Base-by-base conservation (phyloP, 2,797 vertebrate species). In the Peromyscus attwateri region DNA sequence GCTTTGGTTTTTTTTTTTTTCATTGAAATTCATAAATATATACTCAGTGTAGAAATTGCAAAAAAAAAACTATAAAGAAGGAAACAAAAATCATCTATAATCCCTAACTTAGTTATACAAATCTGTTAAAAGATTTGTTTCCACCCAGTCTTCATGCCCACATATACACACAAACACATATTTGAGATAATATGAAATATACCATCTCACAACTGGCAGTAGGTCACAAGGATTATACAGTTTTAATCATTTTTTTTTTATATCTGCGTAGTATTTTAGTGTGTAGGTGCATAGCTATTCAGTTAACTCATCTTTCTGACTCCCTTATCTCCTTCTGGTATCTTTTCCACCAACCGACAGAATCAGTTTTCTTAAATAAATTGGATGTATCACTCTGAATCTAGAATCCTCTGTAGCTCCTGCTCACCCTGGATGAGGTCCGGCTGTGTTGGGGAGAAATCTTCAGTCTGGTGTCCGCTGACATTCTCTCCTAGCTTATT, bases 41-140 rank as follows among this genome's bases (percentile, higher is more conserved):
- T 2, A 3, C 27, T 85, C 16, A 13, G 85, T 68, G 29, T 81
- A 76, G 64, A 82, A 91, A 97, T 89, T 75, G 49, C 52, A 89
- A 71, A 92, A 94, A 73, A 93, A 84, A 37, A 43, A 52, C 12
- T 46, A 6, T 64, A 88, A 68, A 94, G 90, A 93, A 77, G 76
- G 75, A 93, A 93, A 96, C 46, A 95, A 73, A 95, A 85, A n/a
- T 85, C 66, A 91, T 91, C 73, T 62, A 4, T 92, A 93, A 94
- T n/a, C n/a, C 52, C 79, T 88, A 43, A 71, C 46, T 92, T 90
- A 89, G 52, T 96, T 91, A n/a, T 37, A 49, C 25, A 95, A 82
- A 27, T 9, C 80, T 91, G 84, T 88, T 85, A 79, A 87, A 81
- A 85, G 81, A 94, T 93, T 89, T 92, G 70, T 91, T 92, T 93